Evolutionary conservation across 2,113 vertebrate species (phyloP), one percentile per base, ranked within the genome.

Genomic region (Myotis brandtii): DNA sequence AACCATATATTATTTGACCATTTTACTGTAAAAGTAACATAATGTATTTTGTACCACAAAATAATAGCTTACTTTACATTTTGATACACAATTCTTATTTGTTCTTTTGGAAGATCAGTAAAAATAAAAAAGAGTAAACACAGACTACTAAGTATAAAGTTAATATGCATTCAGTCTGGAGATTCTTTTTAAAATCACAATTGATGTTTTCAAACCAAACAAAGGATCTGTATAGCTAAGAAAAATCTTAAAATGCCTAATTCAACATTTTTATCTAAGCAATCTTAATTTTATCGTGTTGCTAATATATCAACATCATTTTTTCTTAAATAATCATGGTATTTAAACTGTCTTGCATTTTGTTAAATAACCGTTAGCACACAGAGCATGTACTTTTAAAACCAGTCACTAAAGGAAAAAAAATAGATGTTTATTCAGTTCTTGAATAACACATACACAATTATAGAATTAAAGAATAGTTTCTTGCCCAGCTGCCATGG

Each of bases 121-220:
- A 34, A 23, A 89, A 37, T 54, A 27, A 64, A 89, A 50, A 75
- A 85, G 64, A 79, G 1, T 87, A 90, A 91, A 81, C 11, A 83
- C 16, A 81, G 25, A 18, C 56, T 92, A 64, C 34, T 77, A 34
- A 91, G 43, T 54, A 95, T 92, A 89, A 79, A 86, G 54, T 76
- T 85, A 85, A 92, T 81, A 72, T 34, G 32, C 62, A 92, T 93
- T 91, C 77, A 95, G 30, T 85, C 32, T 91, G 7, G n/a, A 80
- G 40, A 80, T 75, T 94, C 80, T 93, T 82, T 59, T 85, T 34
- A 89, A 96, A 89, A 48, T 70, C 54, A 34, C 52, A 96, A 83
- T 18, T 96, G 73, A 23, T 86, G 84, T 83, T 96, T 73, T 34
- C 76, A 27, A 67, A 91, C 59, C 54, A 96, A 94, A 85, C 0